phyloP scores from a whole-genome alignment of 2,888 invertebrate species.

The Eledona agricola region DNA sequence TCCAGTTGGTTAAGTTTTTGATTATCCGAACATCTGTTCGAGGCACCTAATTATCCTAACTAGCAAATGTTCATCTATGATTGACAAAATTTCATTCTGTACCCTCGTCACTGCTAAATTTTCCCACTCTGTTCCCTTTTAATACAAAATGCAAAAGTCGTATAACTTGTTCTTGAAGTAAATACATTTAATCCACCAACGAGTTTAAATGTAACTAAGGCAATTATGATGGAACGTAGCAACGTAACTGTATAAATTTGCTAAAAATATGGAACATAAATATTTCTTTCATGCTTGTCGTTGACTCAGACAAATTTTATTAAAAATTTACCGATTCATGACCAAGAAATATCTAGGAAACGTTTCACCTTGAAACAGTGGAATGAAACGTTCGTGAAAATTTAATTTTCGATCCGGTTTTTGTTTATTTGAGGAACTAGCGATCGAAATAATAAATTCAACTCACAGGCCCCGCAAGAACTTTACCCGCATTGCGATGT shows the following conservation, averaged over 20 bases:
- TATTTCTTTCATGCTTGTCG: no score
- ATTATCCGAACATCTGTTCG: no score
- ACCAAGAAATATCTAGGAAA: constrained; percentile 5
- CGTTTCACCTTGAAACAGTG: constrained; percentile 1
- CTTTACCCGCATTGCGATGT: no score
- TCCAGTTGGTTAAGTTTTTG: no score
- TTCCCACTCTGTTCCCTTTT: no score
- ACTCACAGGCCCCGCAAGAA: constrained; percentile 6
- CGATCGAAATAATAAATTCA: constrained; percentile 6
- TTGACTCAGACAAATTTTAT: constrained; percentile 9
- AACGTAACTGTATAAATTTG: constrained; percentile 1
- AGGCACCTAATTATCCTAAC: no score
- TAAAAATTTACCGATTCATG: constrained; percentile 10
- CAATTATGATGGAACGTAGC: constrained; percentile 17
- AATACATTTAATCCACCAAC: constrained; percentile 11
- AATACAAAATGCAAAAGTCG: constrained; percentile 14
- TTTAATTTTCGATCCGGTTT: constrained; percentile 17
- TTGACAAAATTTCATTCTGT: no score
- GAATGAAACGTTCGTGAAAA: constrained; percentile 16
- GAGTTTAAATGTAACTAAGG: constrained; percentile 16
- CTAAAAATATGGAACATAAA: no score
- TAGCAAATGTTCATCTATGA: no score
- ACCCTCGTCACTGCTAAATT: no score
- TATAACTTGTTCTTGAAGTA: constrained; percentile 11
- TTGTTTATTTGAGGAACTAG: constrained; percentile 3